Evolutionary conservation across 2,113 vertebrate species (phyloP), one percentile per base, ranked within the genome.

Genomic region (Turnix velox): DNA sequence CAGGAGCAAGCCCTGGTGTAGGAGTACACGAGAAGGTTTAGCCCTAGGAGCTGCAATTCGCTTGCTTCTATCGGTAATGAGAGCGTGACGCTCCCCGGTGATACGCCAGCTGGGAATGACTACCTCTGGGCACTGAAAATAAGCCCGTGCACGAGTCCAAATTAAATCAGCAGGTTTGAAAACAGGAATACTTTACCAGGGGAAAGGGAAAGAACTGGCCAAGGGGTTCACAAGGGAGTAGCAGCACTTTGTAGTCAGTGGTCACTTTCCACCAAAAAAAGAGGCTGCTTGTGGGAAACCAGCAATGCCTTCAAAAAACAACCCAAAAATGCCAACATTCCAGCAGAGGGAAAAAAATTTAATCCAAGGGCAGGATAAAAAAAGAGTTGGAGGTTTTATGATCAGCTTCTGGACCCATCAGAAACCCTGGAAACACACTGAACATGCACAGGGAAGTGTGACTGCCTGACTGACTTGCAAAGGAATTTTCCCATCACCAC

Each of bases 161-260:
- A 4, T 8, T 8, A 68, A 85, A 58, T 18, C 57, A 19, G 52
- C 1, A 2, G 30, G 45, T 35, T 35, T 63, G 69, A 88, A 93
- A 90, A 45, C 1, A 69, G 49, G 54, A 69, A 57, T 12, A 35
- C 8, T n/a, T 59, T 0, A 3, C 1, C 0, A 3, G 27, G 27
- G 65, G 14, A 7, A 6, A 28, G 6, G 12, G 7, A 18, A 23
- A 33, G 25, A 5, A 71, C 20, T 0, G 2, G 28, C 51, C 57
- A 54, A 14, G 15, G 57, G 33, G 15, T 16, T 73, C 3, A 4
- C 39, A 52, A 11, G 0, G 2, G 24, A 42, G 7, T 18, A 55
- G 62, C 35, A 39, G 35, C n/a, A 88, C 57, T 23, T 23, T 23
- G 19, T 6, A 33, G 18, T 45, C 11, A 28, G 30, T 7, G 30